Evolutionary conservation across 2,113 vertebrate species (phyloP).

Genomic region (Ranitomeya imitator): DNA sequence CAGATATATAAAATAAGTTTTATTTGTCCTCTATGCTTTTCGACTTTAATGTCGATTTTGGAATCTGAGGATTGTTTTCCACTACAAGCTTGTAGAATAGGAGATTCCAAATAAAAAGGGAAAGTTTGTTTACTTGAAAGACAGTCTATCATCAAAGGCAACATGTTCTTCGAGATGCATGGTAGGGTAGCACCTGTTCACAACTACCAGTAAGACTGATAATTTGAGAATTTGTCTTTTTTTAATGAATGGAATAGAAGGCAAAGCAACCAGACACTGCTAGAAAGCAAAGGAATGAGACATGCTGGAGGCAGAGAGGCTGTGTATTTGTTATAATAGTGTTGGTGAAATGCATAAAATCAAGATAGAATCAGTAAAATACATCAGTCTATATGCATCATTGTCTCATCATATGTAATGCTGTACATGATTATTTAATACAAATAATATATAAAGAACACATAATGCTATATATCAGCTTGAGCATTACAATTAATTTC

Average conservation of each 20-base stretch:
- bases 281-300: background rate
- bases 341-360: too few relatives aligned
- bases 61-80: slow-evolving; percentile 73
- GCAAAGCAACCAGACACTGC: slow-evolving; percentile 19
- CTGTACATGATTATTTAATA: background rate
- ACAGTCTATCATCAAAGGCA: slow-evolving; percentile 71
- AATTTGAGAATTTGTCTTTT: slow-evolving; percentile 45
- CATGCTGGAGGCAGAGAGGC: background rate
- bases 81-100: slow-evolving; percentile 75
- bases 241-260: slow-evolving; percentile 15
- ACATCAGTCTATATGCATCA: background rate
- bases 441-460: too few relatives aligned
- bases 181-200: slow-evolving; percentile 66
- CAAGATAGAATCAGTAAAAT: background rate
- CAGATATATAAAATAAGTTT: slow-evolving; percentile 60
- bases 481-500: too few relatives aligned
- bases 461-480: background rate
- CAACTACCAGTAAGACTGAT: slow-evolving; percentile 57
- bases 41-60: slow-evolving; percentile 65
- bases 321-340: background rate
- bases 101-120: slow-evolving; percentile 73
- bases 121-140: slow-evolving; percentile 79
- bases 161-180: slow-evolving; percentile 61
- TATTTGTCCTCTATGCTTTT: slow-evolving; percentile 49
- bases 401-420: background rate